Base-by-base conservation (phyloP, 2,888 invertebrate species). In the Cyaniris semiargus region DNA sequence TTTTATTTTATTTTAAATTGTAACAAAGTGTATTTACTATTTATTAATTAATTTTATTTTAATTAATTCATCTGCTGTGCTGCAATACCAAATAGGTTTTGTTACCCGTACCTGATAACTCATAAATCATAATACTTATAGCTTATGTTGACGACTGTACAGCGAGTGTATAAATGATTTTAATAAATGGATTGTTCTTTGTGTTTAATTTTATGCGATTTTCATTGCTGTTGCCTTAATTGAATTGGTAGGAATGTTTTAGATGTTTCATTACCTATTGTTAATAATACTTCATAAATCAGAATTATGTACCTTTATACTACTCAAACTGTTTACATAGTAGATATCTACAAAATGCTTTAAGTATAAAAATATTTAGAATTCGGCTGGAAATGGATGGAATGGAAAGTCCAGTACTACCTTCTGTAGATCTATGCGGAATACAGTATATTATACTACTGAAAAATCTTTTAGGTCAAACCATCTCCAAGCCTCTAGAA, bases 121-220 rank as follows among this genome's bases (percentile, higher is more conserved):
- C 27, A 72, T 21, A 71, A 21, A 10, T 18, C 27, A 18, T 70
- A 70, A 18, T 70, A 66, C 66, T 18, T 27, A 66, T 27, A 27
- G 15, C 66, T 66, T 72, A 21, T 13, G 38, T 72, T 38, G 38
- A 38, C 44, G 72, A 72, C 44, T 66, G 66, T 66, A 72, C 72
- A 44, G 38, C 72, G 38, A 15, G 72, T 72, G 38, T 72, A 18
- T n/a, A 34, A 21, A 72, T 72, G 21, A 44, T 72, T 72, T 38
- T 44, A 72, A 72, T 72, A 38, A 38, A 72, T 72, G 44, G n/a
- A 72, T 72, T 72, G 38, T 72, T 71, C 71, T 71, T 72, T 72
- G 72, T 72, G 72, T 72, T 72, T 72, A 44, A 72, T 44, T 72
- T 72, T 21, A 72, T 72, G 72, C 7, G 38, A 44, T 72, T 72